These are phyloP conservation scores for Ricordea florida DNA, from an alignment of 92 coral and sea anemone genomes.

Conservation along the genomic window DNA sequence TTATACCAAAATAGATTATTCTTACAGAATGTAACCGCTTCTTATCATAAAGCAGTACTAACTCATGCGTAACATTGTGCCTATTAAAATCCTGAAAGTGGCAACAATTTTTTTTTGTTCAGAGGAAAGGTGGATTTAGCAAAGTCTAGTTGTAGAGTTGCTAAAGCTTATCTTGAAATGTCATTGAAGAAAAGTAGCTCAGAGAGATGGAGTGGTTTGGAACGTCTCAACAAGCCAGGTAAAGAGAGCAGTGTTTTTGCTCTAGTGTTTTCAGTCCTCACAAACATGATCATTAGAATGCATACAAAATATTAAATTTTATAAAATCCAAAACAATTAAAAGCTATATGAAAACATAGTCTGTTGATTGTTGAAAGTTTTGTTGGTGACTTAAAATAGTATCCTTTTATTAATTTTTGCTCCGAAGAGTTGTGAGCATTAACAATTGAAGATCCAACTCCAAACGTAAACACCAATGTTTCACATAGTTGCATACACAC, in stretches of 20 bases:
- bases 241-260: not conserved
- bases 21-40: too few relatives aligned
- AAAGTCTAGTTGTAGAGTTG: slow-evolving; percentile 55
- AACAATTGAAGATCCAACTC: too few relatives aligned
- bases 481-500: too few relatives aligned
- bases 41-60: not conserved
- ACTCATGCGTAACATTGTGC: not conserved
- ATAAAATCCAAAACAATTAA: too few relatives aligned
- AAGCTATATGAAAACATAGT: too few relatives aligned
- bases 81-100: not conserved
- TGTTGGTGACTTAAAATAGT: too few relatives aligned
- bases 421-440: too few relatives aligned
- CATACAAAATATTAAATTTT: too few relatives aligned
- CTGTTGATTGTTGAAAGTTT: too few relatives aligned
- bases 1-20: too few relatives aligned
- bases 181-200: slow-evolving; percentile 53
- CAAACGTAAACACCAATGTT: too few relatives aligned
- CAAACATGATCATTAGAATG: not conserved
- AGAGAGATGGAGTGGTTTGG: slow-evolving; percentile 76
- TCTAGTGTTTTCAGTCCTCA: not conserved
- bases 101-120: not conserved
- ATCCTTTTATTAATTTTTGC: too few relatives aligned
- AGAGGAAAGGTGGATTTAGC: slow-evolving; percentile 57
- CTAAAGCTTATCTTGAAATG: slow-evolving; percentile 68
- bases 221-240: slow-evolving; percentile 67